Conservation (phyloP, 2,888 invertebrate genomes). For the Ormyrus thymus region DNA sequence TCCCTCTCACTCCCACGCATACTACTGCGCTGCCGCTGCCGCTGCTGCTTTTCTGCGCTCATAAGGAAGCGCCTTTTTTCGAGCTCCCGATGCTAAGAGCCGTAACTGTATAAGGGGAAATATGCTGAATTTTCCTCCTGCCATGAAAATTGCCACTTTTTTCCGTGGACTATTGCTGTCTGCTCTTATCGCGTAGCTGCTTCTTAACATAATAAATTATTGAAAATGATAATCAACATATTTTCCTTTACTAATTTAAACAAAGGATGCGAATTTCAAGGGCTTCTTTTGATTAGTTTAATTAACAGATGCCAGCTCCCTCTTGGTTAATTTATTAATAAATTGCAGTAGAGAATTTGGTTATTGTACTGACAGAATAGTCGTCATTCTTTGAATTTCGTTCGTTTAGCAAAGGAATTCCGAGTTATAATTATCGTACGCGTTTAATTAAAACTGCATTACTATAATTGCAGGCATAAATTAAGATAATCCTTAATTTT, state of each 20-base stretch:
- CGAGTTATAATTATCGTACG: background rate
- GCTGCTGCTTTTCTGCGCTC: conserved; percentile 8
- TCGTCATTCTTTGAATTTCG: background rate
- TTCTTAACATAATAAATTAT: too few species aligned
- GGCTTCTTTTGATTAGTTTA: too few species aligned
- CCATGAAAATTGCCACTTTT: background rate
- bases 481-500: too few species aligned
- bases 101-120: background rate
- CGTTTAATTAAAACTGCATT: background rate
- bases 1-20: conserved; percentile 8
- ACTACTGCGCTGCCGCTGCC: too few species aligned
- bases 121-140: background rate
- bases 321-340: background rate
- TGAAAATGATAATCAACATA: too few species aligned
- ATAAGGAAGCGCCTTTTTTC: conserved; percentile 31
- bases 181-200: too few species aligned
- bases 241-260: too few species aligned
- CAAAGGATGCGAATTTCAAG: too few species aligned
- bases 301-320: too few species aligned
- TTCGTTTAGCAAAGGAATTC: background rate
- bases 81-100: too few species aligned
- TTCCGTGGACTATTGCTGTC: too few species aligned
- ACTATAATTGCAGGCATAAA: background rate
- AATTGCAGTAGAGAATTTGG: background rate
- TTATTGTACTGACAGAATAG: background rate